Evolutionary conservation across 1,140 invertebrate genomes (phyloP), one percentile per base, ranked within the genome.

Genomic region (Drosophila elegans): DNA sequence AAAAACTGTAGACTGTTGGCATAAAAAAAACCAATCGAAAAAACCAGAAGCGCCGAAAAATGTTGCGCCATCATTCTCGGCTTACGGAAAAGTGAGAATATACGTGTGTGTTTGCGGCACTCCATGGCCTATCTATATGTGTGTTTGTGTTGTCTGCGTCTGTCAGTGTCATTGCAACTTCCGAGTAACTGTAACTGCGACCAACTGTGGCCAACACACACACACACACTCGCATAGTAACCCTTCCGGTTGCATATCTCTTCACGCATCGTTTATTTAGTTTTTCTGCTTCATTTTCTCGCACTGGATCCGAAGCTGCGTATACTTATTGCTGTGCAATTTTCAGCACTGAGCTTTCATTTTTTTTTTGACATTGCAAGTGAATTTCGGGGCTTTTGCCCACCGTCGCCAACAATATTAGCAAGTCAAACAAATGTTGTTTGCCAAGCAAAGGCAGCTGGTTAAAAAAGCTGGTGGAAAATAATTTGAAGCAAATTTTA

Each of bases 261-360:
- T 89, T 83, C 16, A 80, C 75, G 85, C 84, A 89, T 89, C 84
- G 84, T 74, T 88, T 83, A 88, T 88, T 88, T 88, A 80, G 86
- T 88, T 69, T 66, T 83, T 83, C 41, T 69, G 56, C 53, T 45
- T 64, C 51, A 59, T 62, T 55, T 41, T 60, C 42, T 57, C 25
- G 25, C 13, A 25, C 36, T 55, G 34, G 13, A 13, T 7, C 41
- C 21, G 49, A 42, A 27, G 25, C 62, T 42, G 42, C 55, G 57
- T 67, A 32, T 61, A 27, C 53, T 41, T 55, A 48, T 46, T 71
- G 66, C 69, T 71, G 64, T 56, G 51, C 44, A 48, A 57, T 68
- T 69, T 46, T 36, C 36, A 55, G 16, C 56, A 48, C 13, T 48
- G 13, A 45, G 36, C 36, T 25, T 12, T 4, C 10, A 11, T 25